Conservation (phyloP, 2,888 invertebrate genomes). For the Isotomurus palustris region DNA sequence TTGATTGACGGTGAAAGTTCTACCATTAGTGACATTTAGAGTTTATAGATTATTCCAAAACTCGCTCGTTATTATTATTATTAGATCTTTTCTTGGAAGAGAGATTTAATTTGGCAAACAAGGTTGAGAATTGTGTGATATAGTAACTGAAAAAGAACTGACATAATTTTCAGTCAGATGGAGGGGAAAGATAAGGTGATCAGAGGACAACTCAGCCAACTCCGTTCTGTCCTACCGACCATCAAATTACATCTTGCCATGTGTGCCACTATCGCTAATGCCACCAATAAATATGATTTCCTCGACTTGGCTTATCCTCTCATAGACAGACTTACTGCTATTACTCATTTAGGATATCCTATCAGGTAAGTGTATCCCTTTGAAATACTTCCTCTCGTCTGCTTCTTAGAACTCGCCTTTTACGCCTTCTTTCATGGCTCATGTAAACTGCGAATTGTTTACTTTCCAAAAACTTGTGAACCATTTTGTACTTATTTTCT, state of each 20-base stretch:
- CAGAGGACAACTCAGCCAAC: constrained; percentile 52
- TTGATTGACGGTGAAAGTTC: no score
- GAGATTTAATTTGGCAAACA: constrained; percentile 3
- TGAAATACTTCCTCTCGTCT: neutral
- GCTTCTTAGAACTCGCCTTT: neutral
- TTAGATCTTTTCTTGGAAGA: neutral
- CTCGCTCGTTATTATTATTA: no score
- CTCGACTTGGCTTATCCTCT: constrained; percentile 64
- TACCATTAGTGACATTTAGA: no score
- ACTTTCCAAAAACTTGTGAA: no score
- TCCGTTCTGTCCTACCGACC: constrained; percentile 63
- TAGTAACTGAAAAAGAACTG: constrained; percentile 4
- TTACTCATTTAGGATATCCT: constrained; percentile 58
- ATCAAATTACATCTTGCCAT: constrained; percentile 61
- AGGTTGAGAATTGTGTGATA: no score
- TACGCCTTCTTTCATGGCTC: neutral
- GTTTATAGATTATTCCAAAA: no score
- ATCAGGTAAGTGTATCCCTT: constrained; percentile 28
- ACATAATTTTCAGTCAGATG: constrained; percentile 36
- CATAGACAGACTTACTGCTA: constrained; percentile 62
- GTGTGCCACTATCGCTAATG: constrained; percentile 65
- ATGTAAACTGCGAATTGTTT: no score
- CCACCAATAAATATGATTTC: constrained; percentile 70
- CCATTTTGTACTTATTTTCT: no score
- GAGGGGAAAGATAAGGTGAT: constrained; percentile 56